Evolutionary conservation across 2,888 invertebrate species (phyloP), one percentile per base, ranked within the genome.

Genomic region (Tipula helvola): DNA sequence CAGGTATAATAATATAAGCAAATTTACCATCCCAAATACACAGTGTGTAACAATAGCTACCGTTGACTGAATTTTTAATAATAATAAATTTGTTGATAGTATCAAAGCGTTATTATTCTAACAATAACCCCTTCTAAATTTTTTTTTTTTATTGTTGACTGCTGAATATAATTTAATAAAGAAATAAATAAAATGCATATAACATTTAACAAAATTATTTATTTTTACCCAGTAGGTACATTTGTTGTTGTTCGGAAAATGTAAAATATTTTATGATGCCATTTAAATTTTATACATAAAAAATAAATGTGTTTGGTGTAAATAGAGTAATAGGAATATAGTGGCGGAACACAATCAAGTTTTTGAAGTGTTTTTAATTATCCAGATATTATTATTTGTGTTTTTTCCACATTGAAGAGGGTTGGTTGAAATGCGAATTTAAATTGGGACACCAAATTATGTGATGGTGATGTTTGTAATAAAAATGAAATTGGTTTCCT

Each of bases 161-260:
- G 28, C 28, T 18, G 71, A 18, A 71, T 8, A 71, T 71, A 71
- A 71, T 71, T 71, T 71, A 71, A 71, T 71, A 71, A 71, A 71
- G 71, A 71, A 71, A 71, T 71, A 71, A 71, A 71, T 71, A 71
- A 71, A 71, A 71, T 71, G 71, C 71, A 71, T 71, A 71, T 71
- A 71, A 28, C 71, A 71, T 71, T 71, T 71, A 71, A 71, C 71
- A 10, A 71, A 52, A 52, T 52, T 52, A 16, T 52, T 16, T 52
- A 52, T 39, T 39, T 39, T 39, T 39, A 39, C 3, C 39, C 39
- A 16, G 52, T 16, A 71, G n/a, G 28, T 28, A 28, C 0, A n/a
- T 13, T 71, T 71, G 71, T 71, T 71, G 18, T 71, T 71, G 71
- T 18, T 71, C 28, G 71, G 71, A 71, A 71, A 71, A 71, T 71